Evolutionary conservation across 2,113 vertebrate species (phyloP).

Genomic region (Hyaena hyaena): DNA sequence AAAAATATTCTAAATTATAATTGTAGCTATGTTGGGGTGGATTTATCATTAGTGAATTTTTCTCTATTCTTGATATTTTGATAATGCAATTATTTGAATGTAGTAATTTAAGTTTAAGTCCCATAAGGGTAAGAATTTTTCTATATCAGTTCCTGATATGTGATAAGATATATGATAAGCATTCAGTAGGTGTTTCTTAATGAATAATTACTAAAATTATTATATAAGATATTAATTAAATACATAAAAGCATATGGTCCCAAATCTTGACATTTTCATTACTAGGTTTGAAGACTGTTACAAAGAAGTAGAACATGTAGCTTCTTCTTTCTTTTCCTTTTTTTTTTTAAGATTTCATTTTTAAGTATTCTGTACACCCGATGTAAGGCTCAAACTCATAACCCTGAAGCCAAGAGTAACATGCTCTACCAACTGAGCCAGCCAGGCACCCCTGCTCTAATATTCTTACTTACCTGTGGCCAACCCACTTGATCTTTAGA

Average conservation of each 20-base stretch:
- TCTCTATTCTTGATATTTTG: background rate
- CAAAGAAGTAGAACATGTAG: background rate
- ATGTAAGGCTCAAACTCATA: no score
- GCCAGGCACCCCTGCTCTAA: background rate
- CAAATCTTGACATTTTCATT: slow-evolving; percentile 32
- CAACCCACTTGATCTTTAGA: background rate
- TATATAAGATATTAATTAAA: background rate
- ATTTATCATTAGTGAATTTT: slow-evolving; percentile 10
- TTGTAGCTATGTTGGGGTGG: background rate
- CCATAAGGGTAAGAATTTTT: background rate
- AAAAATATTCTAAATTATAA: slow-evolving; percentile 41
- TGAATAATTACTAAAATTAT: background rate
- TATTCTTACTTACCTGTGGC: background rate
- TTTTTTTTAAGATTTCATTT: no score
- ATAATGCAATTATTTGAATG: slow-evolving; percentile 7
- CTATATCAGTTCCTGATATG: background rate
- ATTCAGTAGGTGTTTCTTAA: background rate
- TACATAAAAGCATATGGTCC: background rate
- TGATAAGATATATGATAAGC: background rate
- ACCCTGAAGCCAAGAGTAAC: no score
- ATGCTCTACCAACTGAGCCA: no score
- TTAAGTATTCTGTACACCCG: no score
- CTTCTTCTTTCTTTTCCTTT: background rate
- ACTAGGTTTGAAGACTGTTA: background rate
- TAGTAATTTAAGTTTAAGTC: slow-evolving; percentile 38